Evolutionary conservation across 1,140 invertebrate genomes (phyloP), one percentile per base, ranked within the genome.

Genomic region (Caenorhabditis elegans): DNA sequence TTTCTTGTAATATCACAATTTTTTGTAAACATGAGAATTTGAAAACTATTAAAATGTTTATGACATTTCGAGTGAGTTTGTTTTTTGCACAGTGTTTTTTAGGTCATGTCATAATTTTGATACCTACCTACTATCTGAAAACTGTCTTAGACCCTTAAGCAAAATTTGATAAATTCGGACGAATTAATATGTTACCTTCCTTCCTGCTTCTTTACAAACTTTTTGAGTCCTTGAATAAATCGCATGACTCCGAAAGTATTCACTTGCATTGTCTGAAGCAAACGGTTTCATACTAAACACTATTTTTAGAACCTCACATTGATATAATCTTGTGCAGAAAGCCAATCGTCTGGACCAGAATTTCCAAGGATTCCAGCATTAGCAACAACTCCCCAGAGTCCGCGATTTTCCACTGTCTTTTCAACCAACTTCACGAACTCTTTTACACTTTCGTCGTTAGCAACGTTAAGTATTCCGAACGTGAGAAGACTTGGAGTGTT

Each of bases 221-320:
- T 60, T 17, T 82, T 82, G 8, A 82, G 17, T 8, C 26, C 24
- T 51, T 82, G 81, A 24, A 53, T 70, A 53, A 82, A 79, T 26
- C 81, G 19, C 43, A 82, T 82, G 10, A 82, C 81, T 78, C 81
- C 81, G 24, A 82, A 82, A 0, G 81, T 80, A 51, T 82, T 82
- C 8, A 82, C 81, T 46, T 79, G 51, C 81, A 82, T 82, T 13
- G 81, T 65, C 81, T 82, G 24, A 39, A 82, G 10, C 46, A n/a
- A 26, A 15, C 10, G 60, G 10, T 75, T 17, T 43, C 15, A 8
- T 1, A 31, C 17, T 43, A 4, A 36, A 13, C 3, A 34, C 13
- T 34, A 24, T 76, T 17, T 24, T 26, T 13, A 19, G 13, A 11
- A 2, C 15, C 80, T 24, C 11, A 82, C 81, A 22, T 82, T 55